Conservation (phyloP, 2,113 vertebrate genomes). For the Oncorhynchus kisutch region DNA sequence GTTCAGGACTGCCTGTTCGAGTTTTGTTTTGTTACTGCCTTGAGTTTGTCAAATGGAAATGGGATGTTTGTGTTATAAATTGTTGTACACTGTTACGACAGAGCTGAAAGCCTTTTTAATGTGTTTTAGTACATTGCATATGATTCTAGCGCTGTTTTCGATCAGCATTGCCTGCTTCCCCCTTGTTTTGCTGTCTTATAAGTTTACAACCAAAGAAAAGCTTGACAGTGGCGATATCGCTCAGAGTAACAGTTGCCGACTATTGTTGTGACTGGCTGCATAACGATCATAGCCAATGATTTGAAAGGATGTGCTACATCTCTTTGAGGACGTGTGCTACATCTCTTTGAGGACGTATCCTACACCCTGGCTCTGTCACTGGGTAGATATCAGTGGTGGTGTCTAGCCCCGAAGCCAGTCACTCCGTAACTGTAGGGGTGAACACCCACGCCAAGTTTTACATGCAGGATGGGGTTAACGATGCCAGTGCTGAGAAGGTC, state of each 20-base stretch:
- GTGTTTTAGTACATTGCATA: background rate
- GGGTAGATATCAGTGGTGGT: background rate
- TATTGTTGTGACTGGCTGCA: background rate
- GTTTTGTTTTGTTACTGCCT: slow-evolving; percentile 14
- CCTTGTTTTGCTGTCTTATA: background rate
- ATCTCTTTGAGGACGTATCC: slow-evolving; percentile 6
- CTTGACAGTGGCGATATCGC: background rate
- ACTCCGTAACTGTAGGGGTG: background rate
- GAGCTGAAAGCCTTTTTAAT: slow-evolving; percentile 10
- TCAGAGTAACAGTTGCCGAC: background rate
- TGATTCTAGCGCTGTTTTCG: background rate
- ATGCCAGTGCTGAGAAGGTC: background rate
- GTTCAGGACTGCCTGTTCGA: slow-evolving; percentile 22
- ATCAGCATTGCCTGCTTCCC: background rate
- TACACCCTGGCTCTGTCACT: too few species aligned
- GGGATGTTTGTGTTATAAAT: background rate
- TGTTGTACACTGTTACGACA: slow-evolving; percentile 8
- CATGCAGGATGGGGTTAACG: background rate
- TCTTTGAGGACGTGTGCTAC: slow-evolving; percentile 2
- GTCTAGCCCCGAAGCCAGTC: background rate
- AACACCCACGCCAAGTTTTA: background rate
- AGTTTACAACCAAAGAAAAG: slow-evolving; percentile 47
- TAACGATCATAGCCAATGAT: background rate
- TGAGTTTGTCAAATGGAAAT: slow-evolving; percentile 23
- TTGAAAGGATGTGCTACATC: background rate